A percentile compares a stretch with the other conserved stretches of the same genome.
Evolutionary conservation across 2,888 invertebrate genomes (phyloP).

Genomic region (Phorcus lineatus): DNA sequence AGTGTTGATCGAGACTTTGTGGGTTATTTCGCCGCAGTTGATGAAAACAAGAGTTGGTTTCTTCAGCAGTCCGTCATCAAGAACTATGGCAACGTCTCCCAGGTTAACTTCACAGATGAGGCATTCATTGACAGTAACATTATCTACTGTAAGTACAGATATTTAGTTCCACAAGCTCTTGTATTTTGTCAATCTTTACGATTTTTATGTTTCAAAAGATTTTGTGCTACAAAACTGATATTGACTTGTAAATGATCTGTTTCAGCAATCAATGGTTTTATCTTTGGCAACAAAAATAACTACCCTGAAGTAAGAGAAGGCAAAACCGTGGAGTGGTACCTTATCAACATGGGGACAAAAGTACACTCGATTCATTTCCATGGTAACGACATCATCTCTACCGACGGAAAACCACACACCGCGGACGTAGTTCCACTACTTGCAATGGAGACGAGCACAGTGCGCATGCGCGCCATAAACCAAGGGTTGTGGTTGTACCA

Average conservation of each 20-base stretch:
- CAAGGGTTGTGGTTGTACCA: constrained; percentile 55
- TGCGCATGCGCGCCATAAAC: constrained; percentile 46
- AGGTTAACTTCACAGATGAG: constrained; percentile 40
- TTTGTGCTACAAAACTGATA: no score
- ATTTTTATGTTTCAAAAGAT: no score
- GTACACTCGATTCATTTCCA: constrained; percentile 40
- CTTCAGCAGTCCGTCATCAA: background rate
- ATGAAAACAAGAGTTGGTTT: constrained; percentile 59
- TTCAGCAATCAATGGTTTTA: constrained; percentile 2
- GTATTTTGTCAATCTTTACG: constrained; percentile 29
- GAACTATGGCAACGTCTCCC: background rate
- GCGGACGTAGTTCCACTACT: constrained; percentile 34
- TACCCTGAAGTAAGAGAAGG: background rate
- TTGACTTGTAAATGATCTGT: no score
- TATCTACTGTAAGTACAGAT: constrained; percentile 53
- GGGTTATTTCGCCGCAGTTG: constrained; percentile 50
- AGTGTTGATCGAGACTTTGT: constrained; percentile 53
- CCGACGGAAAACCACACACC: constrained; percentile 23
- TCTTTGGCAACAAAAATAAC: background rate
- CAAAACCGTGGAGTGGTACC: constrained; percentile 36
- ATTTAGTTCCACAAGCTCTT: constrained; percentile 44
- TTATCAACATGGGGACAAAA: constrained; percentile 37
- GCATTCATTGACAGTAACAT: constrained; percentile 52
- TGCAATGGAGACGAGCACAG: constrained; percentile 28
- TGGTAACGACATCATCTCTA: constrained; percentile 29